Conservation (phyloP, 2,888 invertebrate species). For the Cephus pygmeus region DNA sequence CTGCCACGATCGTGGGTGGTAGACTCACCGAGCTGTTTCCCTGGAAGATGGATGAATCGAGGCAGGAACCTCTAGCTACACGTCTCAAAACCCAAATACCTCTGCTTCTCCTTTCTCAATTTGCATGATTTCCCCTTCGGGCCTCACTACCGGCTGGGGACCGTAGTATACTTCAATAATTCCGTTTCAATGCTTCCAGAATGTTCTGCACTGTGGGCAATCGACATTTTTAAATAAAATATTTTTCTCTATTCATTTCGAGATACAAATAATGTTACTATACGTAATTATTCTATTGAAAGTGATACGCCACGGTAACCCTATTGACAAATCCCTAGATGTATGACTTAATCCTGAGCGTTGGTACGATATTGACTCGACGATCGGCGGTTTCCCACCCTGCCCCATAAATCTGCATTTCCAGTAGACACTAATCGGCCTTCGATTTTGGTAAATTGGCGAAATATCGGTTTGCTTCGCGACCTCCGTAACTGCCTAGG, state of each 20-base stretch:
- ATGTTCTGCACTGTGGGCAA: not conserved
- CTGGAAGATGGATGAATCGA: conserved; percentile 17
- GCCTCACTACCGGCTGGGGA: not conserved
- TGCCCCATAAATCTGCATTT: conserved; percentile 28
- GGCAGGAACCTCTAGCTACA: conserved; percentile 1
- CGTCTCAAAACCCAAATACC: not conserved
- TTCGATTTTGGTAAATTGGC: not conserved
- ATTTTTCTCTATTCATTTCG: not conserved
- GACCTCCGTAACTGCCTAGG: not conserved
- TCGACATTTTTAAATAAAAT: not conserved
- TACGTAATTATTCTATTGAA: not conserved
- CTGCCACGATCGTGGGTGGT: conserved; percentile 40
- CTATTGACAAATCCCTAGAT: conserved; percentile 21
- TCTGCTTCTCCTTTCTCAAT: not conserved
- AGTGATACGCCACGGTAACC: not conserved
- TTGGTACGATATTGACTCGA: conserved; percentile 24
- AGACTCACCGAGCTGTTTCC: conserved; percentile 14
- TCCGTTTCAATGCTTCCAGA: not conserved
- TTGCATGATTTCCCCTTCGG: not conserved
- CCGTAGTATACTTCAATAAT: not conserved
- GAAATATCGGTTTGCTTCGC: not conserved
- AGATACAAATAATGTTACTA: not conserved
- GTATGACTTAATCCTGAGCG: conserved; percentile 26
- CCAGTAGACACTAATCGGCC: not conserved
- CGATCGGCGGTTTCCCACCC: conserved; percentile 17